phyloP scores from a whole-genome alignment of 2,797 vertebrate genomes.

The Sebastes trivittatus region DNA sequence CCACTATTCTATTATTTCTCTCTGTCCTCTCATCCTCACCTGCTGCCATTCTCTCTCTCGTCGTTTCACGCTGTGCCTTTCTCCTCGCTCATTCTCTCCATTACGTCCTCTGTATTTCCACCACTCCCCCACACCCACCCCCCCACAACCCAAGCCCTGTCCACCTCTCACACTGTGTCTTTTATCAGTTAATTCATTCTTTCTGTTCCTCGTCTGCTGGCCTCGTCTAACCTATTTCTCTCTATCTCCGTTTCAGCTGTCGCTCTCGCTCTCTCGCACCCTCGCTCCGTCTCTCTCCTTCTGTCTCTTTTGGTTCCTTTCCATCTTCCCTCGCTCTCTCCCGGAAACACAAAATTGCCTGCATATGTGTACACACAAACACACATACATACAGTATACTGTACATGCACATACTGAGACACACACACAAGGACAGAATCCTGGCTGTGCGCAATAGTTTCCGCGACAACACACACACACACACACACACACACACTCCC shows the following conservation, averaged over 20 bases:
- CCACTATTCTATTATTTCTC: slow-evolving; percentile 40
- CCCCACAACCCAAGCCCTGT: slow-evolving; percentile 18
- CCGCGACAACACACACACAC: slow-evolving; percentile 12
- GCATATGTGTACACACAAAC: slow-evolving; percentile 23
- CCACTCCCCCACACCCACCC: not conserved
- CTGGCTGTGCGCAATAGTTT: slow-evolving; percentile 24
- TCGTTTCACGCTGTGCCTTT: slow-evolving; percentile 28
- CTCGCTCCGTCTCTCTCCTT: slow-evolving; percentile 37
- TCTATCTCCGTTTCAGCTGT: slow-evolving; percentile 66
- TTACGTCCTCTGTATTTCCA: slow-evolving; percentile 20
- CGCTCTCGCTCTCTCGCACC: slow-evolving; percentile 21
- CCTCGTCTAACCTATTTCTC: slow-evolving; percentile 72
- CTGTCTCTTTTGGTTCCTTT: slow-evolving; percentile 51
- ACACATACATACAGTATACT: not conserved
- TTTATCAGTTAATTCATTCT: slow-evolving; percentile 78
- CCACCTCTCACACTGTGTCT: slow-evolving; percentile 60
- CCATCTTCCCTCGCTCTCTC: slow-evolving; percentile 45
- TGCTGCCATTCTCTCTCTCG: slow-evolving; percentile 33
- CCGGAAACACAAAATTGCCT: slow-evolving; percentile 29
- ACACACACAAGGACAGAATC: not conserved
- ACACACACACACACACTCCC: slow-evolving; percentile 6
- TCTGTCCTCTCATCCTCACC: slow-evolving; percentile 46
- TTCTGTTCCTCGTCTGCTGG: slow-evolving; percentile 67
- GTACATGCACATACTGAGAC: not conserved
- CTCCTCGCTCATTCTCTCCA: slow-evolving; percentile 23